These are phyloP conservation scores for Lepisosteus osseus DNA, from an alignment of 2,113 vertebrate species.

Conservation along the genomic window DNA sequence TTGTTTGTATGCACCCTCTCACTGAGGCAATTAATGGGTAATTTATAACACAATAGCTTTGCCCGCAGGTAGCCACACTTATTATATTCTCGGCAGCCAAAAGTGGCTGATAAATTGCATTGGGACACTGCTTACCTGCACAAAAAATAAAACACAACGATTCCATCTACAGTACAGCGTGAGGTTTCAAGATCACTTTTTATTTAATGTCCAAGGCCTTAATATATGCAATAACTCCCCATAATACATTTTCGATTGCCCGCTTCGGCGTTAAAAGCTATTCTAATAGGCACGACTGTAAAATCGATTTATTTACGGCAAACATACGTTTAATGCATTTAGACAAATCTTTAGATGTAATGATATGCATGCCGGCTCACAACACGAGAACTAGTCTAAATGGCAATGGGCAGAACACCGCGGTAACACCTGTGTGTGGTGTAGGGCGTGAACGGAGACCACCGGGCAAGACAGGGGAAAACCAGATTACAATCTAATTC, in stretches of 20 bases:
- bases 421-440: no score
- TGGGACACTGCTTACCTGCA: not conserved
- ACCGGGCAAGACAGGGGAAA: no score
- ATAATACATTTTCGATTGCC: not conserved
- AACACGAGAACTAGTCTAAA: not conserved
- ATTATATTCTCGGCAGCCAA: slow-evolving; percentile 14
- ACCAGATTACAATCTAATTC: no score
- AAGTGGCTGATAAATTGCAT: not conserved
- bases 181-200: not conserved
- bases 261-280: not conserved
- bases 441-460: no score
- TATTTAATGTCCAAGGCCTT: not conserved
- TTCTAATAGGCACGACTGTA: not conserved
- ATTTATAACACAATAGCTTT: slow-evolving; percentile 42
- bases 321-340: not conserved
- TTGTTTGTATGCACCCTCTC: slow-evolving; percentile 1
- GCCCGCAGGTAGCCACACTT: slow-evolving; percentile 17
- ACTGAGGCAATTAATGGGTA: slow-evolving; percentile 48
- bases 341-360: not conserved
- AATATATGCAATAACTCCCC: not conserved
- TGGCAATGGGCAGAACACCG: no score
- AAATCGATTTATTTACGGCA: not conserved
- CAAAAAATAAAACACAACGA: not conserved
- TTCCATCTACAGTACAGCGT: not conserved
- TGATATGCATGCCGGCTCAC: not conserved